Evolutionary conservation across 2,888 invertebrate species (phyloP).

Genomic region (Itoplectis maculator): DNA sequence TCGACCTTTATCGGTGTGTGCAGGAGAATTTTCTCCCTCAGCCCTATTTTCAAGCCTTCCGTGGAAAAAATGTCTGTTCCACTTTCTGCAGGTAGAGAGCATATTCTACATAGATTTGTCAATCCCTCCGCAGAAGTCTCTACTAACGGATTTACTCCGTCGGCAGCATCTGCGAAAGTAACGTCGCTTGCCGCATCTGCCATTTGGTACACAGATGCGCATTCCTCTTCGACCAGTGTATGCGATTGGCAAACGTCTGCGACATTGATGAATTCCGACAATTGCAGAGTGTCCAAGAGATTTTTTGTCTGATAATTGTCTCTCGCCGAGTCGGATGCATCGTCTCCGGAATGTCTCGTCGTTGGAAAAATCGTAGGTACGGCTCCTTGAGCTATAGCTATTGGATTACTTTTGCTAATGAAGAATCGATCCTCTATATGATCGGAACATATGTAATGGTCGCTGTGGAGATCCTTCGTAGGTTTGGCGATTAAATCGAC

Average conservation of each 20-base stretch:
- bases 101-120: conserved; percentile 76
- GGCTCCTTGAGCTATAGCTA: conserved; percentile 71
- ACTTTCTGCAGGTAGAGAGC: conserved; percentile 71
- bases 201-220: conserved; percentile 29
- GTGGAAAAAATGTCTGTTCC: conserved; percentile 75
- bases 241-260: conserved; percentile 28
- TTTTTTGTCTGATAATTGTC: conserved; percentile 26
- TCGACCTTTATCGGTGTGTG: conserved; percentile 76
- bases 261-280: conserved; percentile 43
- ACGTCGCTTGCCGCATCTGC: conserved; percentile 51
- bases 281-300: conserved; percentile 42
- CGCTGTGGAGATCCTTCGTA: conserved; percentile 72
- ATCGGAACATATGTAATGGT: conserved; percentile 75
- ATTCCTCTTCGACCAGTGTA: background rate
- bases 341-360: background rate
- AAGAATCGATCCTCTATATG: conserved; percentile 76
- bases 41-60: conserved; percentile 71
- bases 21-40: conserved; percentile 77
- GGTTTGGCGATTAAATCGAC: conserved; percentile 73
- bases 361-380: conserved; percentile 71
- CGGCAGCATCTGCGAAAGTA: conserved; percentile 66
- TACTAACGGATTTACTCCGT: conserved; percentile 69
- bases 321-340: conserved; percentile 1
- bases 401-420: conserved; percentile 71
- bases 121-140: conserved; percentile 67